Conservation (phyloP, 1,140 invertebrate genomes). For the Portunus trituberculatus region DNA sequence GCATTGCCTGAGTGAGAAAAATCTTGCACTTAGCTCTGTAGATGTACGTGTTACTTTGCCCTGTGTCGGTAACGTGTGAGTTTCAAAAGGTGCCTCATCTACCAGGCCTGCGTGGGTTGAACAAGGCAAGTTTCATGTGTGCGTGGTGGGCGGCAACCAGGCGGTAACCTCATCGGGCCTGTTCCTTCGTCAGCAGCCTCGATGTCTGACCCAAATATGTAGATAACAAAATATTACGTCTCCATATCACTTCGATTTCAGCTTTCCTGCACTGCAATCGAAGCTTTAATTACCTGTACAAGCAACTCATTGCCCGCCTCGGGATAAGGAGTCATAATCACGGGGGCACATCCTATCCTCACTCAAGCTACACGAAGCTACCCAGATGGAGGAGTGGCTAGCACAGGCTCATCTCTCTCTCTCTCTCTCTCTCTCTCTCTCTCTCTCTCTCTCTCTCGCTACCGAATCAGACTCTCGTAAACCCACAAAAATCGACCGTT, state of each 20-base stretch:
- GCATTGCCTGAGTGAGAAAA: no score
- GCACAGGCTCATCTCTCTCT: neutral
- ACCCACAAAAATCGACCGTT: neutral
- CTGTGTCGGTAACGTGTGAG: no score
- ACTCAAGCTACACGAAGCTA: neutral
- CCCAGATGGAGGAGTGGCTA: neutral
- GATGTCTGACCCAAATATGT: neutral
- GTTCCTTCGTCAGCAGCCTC: neutral
- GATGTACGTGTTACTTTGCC: no score
- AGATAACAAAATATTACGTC: neutral
- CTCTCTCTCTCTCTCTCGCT: neutral
- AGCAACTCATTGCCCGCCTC: neutral
- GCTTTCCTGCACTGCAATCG: neutral
- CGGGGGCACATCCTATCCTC: neutral
- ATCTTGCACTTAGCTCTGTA: no score
- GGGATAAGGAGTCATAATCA: neutral
- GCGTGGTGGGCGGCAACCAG: neutral
- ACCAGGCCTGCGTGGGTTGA: neutral
- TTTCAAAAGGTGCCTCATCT: neutral
- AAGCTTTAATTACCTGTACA: neutral
- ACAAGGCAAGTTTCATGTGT: neutral
- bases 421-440: neutral
- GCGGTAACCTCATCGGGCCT: neutral
- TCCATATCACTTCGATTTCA: neutral
- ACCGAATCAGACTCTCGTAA: conserved; percentile 2